A percentile compares a stretch with the other conserved stretches of the same genome.
Evolutionary conservation across 2,113 vertebrate species (phyloP).

Genomic region (Chinchilla lanigera): DNA sequence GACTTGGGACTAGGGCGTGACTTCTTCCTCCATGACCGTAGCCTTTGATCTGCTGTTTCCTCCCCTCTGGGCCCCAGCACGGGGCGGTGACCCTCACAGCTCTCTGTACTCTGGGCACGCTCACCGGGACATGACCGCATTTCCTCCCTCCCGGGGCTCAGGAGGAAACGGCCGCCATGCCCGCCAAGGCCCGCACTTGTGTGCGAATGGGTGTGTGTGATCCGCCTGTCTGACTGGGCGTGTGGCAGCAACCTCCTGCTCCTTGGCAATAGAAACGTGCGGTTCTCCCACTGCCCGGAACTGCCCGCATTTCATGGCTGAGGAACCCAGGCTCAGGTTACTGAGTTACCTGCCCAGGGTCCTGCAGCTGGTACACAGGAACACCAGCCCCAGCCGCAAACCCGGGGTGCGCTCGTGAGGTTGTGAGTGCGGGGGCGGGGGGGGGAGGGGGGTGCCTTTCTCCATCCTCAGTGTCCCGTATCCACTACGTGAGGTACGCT

Average conservation of each 20-base stretch:
- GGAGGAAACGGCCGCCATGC: accelerated
- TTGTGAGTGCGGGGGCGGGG: not conserved
- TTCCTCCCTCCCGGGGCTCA: not conserved
- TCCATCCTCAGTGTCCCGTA: not conserved
- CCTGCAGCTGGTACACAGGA: not conserved
- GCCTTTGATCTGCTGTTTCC: not conserved
- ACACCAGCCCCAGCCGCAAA: not conserved
- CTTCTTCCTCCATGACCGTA: not conserved
- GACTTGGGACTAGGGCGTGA: too few relatives aligned
- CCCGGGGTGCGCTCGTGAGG: not conserved
- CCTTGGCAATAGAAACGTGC: not conserved
- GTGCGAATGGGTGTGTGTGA: not conserved
- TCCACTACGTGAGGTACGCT: not conserved
- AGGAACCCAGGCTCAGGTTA: not conserved
- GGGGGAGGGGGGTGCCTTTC: not conserved
- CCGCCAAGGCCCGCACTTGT: accelerated
- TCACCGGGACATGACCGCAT: not conserved
- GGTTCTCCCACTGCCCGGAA: not conserved
- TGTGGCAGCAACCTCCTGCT: not conserved
- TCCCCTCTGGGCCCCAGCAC: too few relatives aligned
- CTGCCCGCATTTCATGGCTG: not conserved
- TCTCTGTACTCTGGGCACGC: not conserved
- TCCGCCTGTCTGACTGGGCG: too few relatives aligned
- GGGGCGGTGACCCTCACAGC: not conserved
- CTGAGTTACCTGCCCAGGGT: not conserved